A percentile compares a stretch with the other conserved stretches of the same genome.
These are phyloP conservation scores for Gnathonemus echidnorhynchus DNA, from an alignment of 2,113 vertebrate species.

Conservation along the genomic window DNA sequence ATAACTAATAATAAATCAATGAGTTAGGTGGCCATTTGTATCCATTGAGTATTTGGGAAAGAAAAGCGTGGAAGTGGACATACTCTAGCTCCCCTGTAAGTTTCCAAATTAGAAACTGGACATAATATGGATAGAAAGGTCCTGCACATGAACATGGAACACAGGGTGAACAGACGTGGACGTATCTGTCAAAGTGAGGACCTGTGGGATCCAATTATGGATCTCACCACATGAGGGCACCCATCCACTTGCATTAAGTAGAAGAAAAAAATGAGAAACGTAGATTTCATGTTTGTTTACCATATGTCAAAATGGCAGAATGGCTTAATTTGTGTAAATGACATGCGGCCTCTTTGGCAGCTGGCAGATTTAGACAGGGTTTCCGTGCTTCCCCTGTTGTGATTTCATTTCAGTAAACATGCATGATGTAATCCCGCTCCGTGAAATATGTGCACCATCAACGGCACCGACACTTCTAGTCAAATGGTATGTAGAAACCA, in stretches of 20 bases:
- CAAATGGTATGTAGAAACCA: not conserved
- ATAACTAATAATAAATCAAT: not conserved
- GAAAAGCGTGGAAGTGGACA: not conserved
- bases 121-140: not conserved
- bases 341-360: not conserved
- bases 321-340: not conserved
- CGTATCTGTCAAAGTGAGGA: not conserved
- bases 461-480: not conserved
- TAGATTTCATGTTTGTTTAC: not conserved
- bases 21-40: not conserved
- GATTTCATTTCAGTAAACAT: not conserved
- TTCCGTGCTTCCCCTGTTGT: not conserved
- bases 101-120: too few relatives aligned
- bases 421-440: not conserved
- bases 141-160: not conserved
- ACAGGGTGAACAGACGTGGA: not conserved
- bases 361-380: not conserved
- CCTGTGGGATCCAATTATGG: constrained; percentile 14
- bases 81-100: not conserved
- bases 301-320: not conserved
- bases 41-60: not conserved
- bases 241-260: constrained; percentile 14
- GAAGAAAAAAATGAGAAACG: not conserved
- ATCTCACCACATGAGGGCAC: constrained; percentile 17
- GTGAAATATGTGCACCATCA: not conserved